A percentile compares a stretch with the other conserved stretches of the same genome.
Conservation (phyloP, 1,140 invertebrate species). For the Idris sp. region DNA sequence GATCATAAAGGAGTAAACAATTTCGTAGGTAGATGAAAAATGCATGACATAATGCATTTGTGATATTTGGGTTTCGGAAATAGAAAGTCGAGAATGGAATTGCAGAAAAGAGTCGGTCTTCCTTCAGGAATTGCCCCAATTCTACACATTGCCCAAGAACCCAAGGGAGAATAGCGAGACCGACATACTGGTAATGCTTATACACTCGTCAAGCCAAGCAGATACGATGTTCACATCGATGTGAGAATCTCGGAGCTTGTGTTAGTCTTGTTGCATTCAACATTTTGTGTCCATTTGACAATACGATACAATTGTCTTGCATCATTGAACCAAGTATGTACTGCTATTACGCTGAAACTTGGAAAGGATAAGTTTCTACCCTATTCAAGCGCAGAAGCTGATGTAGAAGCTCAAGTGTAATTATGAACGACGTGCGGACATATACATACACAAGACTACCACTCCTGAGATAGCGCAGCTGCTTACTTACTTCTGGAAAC, state of each 20-base stretch:
- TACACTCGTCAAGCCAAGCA: slow-evolving; percentile 29
- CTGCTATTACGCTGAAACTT: slow-evolving; percentile 53
- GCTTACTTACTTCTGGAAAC: slow-evolving; percentile 47
- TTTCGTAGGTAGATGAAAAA: slow-evolving; percentile 31
- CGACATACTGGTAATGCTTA: slow-evolving; percentile 35
- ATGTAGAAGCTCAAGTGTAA: slow-evolving; percentile 46
- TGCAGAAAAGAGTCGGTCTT: slow-evolving; percentile 24
- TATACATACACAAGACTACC: slow-evolving; percentile 39
- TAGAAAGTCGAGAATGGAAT: slow-evolving; percentile 30
- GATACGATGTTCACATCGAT: slow-evolving; percentile 8
- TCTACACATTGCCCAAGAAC: slow-evolving; percentile 39
- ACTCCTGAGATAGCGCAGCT: slow-evolving; percentile 57
- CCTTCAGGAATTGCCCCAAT: slow-evolving; percentile 43
- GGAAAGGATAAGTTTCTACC: slow-evolving; percentile 42
- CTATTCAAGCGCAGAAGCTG: slow-evolving; percentile 40
- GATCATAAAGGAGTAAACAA: slow-evolving; percentile 40
- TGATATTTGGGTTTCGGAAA: slow-evolving; percentile 38
- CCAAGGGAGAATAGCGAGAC: slow-evolving; percentile 46
- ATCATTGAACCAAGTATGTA: slow-evolving; percentile 55
- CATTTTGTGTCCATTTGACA: slow-evolving; percentile 53
- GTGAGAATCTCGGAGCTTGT: not conserved
- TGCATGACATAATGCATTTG: slow-evolving; percentile 43
- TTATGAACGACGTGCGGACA: slow-evolving; percentile 56
- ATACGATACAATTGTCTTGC: slow-evolving; percentile 54
- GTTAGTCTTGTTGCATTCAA: slow-evolving; percentile 18